Evolutionary conservation across 23 tunicate species (phyloP).

Genomic region (Halocynthia aurantium): DNA sequence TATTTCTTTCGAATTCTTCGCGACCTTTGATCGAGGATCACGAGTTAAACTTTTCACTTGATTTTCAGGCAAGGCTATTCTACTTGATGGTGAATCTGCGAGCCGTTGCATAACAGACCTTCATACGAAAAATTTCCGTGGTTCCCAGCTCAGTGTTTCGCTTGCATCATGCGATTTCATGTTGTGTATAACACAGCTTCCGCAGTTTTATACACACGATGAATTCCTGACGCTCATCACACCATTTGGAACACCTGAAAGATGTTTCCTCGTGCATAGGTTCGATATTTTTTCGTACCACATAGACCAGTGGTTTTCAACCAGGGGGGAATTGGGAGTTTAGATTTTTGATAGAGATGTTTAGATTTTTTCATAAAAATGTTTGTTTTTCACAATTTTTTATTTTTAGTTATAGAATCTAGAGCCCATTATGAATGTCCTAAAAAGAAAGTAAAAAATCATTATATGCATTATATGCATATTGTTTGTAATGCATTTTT

Average conservation of each 20-base stretch:
- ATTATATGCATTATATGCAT: too few species aligned
- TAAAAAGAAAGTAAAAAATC: too few species aligned
- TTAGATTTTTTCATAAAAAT: too few species aligned
- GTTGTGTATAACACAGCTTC: conserved; percentile 89
- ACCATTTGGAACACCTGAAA: conserved; percentile 94
- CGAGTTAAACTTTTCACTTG: background rate
- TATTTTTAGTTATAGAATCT: too few species aligned
- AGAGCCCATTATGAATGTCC: too few species aligned
- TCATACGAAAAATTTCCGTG: conserved; percentile 50
- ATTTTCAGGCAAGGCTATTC: conserved; percentile 76
- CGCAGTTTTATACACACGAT: conserved; percentile 52
- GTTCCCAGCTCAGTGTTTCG: conserved; percentile 54
- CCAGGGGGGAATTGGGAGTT: too few species aligned
- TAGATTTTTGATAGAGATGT: too few species aligned
- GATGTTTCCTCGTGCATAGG: conserved; percentile 92
- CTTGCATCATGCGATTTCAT: conserved; percentile 88
- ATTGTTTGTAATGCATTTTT: too few species aligned
- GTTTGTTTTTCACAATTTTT: too few species aligned
- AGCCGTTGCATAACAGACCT: conserved; percentile 55
- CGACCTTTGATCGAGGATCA: too few species aligned
- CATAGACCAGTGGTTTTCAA: background rate
- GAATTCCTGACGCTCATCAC: conserved; percentile 73
- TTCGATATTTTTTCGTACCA: conserved; percentile 3
- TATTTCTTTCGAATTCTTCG: too few species aligned
- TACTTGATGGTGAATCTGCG: conserved; percentile 80